Conservation (phyloP, 2,888 invertebrate genomes). For the Odontocerum albicorne region DNA sequence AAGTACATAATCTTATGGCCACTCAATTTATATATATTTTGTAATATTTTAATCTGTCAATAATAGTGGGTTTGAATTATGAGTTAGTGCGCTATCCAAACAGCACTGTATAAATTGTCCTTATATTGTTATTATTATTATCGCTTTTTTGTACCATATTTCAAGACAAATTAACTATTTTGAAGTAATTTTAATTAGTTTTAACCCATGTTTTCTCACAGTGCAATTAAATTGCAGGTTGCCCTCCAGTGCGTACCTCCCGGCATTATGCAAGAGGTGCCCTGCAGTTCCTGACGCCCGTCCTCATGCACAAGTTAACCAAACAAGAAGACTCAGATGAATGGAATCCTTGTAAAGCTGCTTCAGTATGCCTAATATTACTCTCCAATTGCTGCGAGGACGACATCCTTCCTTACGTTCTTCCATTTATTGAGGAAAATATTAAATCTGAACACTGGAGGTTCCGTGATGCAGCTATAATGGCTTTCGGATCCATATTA, state of each 20-base stretch:
- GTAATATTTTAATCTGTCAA: no score
- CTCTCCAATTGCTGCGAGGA: conserved; percentile 97
- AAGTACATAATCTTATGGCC: no score
- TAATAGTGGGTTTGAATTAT: no score
- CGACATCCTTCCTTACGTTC: conserved; percentile 90
- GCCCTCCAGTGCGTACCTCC: conserved; percentile 90
- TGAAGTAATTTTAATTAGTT: no score
- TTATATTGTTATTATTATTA: no score
- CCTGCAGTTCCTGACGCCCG: conserved; percentile 90
- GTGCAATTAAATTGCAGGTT: conserved; percentile 57
- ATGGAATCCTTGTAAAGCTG: conserved; percentile 99
- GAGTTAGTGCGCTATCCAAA: no score
- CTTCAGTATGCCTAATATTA: conserved; percentile 98
- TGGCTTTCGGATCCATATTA: conserved; percentile 95
- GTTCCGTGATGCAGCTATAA: conserved; percentile 92
- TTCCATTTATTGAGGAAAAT: conserved; percentile 95
- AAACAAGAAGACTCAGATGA: conserved; percentile 97
- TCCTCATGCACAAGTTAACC: conserved; percentile 90
- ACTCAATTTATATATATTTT: no score
- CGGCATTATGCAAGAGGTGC: conserved; percentile 99
- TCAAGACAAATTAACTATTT: no score
- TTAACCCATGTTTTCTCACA: no score
- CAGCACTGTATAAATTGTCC: no score
- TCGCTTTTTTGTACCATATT: no score
- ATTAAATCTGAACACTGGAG: conserved; percentile 94